These are phyloP conservation scores for Parasteatoda tepidariorum DNA, from an alignment of 1,140 invertebrate species.

Conservation along the genomic window DNA sequence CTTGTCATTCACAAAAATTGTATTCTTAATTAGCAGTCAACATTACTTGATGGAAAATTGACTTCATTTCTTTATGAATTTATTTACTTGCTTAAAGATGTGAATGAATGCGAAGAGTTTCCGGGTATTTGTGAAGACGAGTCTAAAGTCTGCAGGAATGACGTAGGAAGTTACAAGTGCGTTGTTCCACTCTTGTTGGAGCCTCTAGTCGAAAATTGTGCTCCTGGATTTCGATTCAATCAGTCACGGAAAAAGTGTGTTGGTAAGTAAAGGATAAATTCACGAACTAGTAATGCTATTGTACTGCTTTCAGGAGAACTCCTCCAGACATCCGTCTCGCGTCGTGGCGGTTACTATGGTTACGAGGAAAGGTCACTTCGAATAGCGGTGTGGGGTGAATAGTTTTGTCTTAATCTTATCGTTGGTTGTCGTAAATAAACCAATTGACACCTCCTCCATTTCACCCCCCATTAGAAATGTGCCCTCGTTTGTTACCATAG, in stretches of 20 bases:
- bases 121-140: conserved; percentile 64
- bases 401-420: too few species aligned
- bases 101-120: conserved; percentile 67
- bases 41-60: too few species aligned
- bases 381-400: too few species aligned
- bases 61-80: too few species aligned
- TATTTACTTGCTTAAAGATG: conserved; percentile 56
- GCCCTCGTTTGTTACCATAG: too few species aligned
- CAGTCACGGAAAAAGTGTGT: neutral
- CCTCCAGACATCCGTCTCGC: too few species aligned
- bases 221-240: neutral
- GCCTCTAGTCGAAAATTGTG: neutral
- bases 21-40: too few species aligned
- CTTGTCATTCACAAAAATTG: too few species aligned
- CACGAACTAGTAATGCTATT: neutral
- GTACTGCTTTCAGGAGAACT: too few species aligned
- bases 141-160: conserved; percentile 73
- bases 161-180: conserved; percentile 12
- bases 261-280: neutral
- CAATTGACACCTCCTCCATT: neutral
- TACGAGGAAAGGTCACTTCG: too few species aligned
- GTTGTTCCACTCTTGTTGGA: neutral
- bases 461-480: too few species aligned
- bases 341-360: too few species aligned
- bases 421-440: neutral